Percentiles rank a stretch among this genome's conserved stretches.
Conservation (phyloP, 1,140 invertebrate genomes). For the Elymnias hypermnestra region DNA sequence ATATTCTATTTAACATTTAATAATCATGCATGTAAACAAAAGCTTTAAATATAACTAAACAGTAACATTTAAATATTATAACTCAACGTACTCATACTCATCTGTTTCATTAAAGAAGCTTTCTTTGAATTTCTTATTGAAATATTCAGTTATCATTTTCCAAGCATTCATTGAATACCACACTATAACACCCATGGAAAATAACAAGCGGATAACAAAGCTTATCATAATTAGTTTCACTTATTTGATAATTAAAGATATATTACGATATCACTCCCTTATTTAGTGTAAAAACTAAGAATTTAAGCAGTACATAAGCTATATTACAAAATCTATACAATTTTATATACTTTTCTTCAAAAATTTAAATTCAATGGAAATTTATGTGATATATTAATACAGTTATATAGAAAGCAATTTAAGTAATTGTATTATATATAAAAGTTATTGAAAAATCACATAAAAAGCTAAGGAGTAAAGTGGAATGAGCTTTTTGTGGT, state of each 20-base stretch:
- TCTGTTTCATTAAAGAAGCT: constrained; percentile 39
- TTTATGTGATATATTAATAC: too few species aligned
- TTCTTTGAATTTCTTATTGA: constrained; percentile 56
- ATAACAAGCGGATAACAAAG: constrained; percentile 46
- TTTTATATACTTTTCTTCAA: too few species aligned
- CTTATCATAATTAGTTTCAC: constrained; percentile 37
- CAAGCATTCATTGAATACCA: constrained; percentile 60
- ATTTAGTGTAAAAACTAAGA: neutral
- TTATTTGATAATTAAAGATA: neutral
- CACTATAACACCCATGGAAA: constrained; percentile 44
- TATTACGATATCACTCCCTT: neutral
- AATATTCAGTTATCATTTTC: constrained; percentile 64
- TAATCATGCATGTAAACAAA: neutral
- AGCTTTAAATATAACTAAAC: neutral
- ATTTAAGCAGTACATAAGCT: too few species aligned
- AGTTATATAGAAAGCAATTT: too few species aligned
- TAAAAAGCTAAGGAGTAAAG: too few species aligned
- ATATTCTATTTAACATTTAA: too few species aligned
- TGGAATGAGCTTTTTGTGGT: too few species aligned
- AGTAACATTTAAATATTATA: constrained; percentile 6
- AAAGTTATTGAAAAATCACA: too few species aligned
- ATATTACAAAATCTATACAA: too few species aligned
- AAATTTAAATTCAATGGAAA: too few species aligned
- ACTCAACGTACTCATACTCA: constrained; percentile 33
- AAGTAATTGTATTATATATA: too few species aligned